Evolutionary conservation across 2,113 vertebrate species (phyloP).

Genomic region (Trochalopteron elliotii): DNA sequence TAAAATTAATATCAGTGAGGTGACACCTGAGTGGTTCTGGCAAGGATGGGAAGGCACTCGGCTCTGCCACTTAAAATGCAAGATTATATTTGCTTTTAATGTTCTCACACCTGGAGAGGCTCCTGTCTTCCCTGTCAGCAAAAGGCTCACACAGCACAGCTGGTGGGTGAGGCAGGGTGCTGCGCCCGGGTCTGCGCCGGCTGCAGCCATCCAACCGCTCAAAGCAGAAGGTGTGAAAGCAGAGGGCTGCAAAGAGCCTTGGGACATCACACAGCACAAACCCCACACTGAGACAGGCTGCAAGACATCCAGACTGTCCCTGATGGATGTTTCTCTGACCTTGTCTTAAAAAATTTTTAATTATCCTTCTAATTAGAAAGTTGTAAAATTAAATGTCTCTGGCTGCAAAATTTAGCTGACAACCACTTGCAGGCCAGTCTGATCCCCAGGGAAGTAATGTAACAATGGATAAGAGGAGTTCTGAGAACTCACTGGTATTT

Average conservation of each 20-base stretch:
- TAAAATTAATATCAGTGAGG: background rate
- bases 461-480: background rate
- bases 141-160: background rate
- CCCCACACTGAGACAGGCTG: background rate
- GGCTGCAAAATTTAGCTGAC: background rate
- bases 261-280: background rate
- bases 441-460: background rate
- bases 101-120: background rate
- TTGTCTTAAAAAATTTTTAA: constrained; percentile 19
- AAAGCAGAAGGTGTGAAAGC: background rate
- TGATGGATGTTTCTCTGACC: background rate
- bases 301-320: background rate
- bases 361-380: constrained; percentile 44
- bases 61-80: background rate
- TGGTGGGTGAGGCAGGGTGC: background rate
- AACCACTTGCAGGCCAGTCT: background rate
- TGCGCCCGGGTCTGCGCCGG: accelerated
- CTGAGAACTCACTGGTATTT: background rate
- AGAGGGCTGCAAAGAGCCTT: background rate
- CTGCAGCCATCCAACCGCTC: accelerated
- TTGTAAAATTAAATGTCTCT: constrained; percentile 23
- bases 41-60: background rate
- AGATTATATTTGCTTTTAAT: background rate
- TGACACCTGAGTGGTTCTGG: background rate
- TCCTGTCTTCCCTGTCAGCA: background rate